These are phyloP conservation scores for Melipona quadrifasciata DNA, from an alignment of 1,140 invertebrate species.

Conservation along the genomic window DNA sequence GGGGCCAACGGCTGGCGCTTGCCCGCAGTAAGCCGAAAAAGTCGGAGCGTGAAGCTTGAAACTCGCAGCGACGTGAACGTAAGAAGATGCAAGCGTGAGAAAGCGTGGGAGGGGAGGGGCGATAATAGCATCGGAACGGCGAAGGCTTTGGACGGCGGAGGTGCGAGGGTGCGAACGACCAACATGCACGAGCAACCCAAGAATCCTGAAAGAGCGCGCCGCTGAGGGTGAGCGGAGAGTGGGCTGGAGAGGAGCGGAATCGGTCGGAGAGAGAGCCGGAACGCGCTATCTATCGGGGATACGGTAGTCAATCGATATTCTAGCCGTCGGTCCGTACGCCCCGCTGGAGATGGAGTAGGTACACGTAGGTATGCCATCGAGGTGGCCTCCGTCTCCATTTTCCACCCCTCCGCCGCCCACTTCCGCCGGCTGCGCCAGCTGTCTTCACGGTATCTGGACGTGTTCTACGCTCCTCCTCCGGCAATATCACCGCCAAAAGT, in stretches of 20 bases:
- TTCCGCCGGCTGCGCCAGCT: conserved; percentile 4
- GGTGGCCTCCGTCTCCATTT: conserved; percentile 35
- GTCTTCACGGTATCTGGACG: conserved; percentile 34
- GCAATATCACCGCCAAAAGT: conserved; percentile 14
- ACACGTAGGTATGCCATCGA: conserved; percentile 57
- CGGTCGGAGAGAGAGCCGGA: conserved; percentile 18
- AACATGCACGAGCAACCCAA: conserved; percentile 54
- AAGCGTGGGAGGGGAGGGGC: conserved; percentile 2
- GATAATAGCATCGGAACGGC: conserved; percentile 65
- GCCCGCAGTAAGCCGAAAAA: neutral
- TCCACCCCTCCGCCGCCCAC: conserved; percentile 13
- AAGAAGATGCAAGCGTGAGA: conserved; percentile 27
- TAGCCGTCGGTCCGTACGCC: conserved; percentile 58
- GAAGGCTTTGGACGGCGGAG: conserved; percentile 28
- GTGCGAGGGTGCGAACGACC: conserved; percentile 39
- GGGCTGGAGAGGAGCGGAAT: conserved; percentile 5
- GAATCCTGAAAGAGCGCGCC: conserved; percentile 47
- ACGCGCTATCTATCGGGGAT: conserved; percentile 44
- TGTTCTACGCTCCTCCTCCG: conserved; percentile 18
- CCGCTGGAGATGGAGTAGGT: conserved; percentile 59
- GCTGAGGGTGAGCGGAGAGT: neutral
- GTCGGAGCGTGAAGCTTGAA: conserved; percentile 2
- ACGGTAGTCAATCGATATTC: conserved; percentile 67
- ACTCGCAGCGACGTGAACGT: neutral
- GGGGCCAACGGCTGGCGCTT: neutral